Evolutionary conservation across 2,113 vertebrate species (phyloP).

Genomic region (Onychostoma macrolepis): DNA sequence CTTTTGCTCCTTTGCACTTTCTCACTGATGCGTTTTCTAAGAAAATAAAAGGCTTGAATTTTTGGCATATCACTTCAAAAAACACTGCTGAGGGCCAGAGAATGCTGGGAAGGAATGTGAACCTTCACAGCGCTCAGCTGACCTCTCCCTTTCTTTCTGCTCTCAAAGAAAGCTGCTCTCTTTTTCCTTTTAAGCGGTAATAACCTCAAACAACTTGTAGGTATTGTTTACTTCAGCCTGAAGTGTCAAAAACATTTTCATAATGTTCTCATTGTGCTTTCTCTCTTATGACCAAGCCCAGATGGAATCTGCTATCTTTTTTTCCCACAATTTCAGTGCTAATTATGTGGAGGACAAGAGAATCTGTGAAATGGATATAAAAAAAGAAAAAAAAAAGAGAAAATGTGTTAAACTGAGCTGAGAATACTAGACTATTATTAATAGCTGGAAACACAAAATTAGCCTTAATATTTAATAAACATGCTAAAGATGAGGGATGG

Average conservation of each 20-base stretch:
- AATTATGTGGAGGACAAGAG: neutral
- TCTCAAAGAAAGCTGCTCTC: slow-evolving; percentile 33
- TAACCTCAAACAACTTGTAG: slow-evolving; percentile 11
- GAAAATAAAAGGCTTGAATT: slow-evolving; percentile 57
- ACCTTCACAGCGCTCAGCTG: slow-evolving; percentile 43
- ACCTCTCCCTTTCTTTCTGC: slow-evolving; percentile 28
- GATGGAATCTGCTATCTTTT: neutral
- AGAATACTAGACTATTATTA: neutral
- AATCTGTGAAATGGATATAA: neutral
- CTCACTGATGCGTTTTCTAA: slow-evolving; percentile 38
- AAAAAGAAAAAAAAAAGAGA: neutral
- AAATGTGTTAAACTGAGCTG: neutral
- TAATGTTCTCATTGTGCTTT: slow-evolving; percentile 2
- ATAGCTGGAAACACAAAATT: neutral
- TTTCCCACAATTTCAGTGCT: neutral
- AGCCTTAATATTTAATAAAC: neutral
- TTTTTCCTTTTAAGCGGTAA: neutral
- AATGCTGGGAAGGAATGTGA: slow-evolving; percentile 61
- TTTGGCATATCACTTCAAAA: slow-evolving; percentile 53
- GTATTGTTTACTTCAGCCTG: slow-evolving; percentile 5
- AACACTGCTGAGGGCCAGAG: slow-evolving; percentile 54
- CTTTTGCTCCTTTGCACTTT: neutral
- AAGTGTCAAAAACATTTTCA: slow-evolving; percentile 1
- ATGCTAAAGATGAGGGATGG: neutral
- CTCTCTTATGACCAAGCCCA: neutral